phyloP scores from a whole-genome alignment of 2,888 invertebrate species.

The Drosophila demipolita region DNA sequence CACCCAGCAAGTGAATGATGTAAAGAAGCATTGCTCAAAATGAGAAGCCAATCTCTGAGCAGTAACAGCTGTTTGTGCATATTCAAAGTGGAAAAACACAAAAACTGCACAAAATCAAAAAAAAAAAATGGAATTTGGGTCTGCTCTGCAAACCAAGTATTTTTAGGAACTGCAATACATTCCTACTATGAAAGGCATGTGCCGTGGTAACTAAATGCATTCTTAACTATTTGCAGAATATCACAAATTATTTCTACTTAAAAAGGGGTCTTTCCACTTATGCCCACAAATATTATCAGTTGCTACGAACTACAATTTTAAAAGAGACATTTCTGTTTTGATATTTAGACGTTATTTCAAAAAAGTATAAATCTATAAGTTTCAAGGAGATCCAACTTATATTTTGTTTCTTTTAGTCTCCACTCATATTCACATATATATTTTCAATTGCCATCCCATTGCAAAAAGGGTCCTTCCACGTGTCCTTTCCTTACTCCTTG shows the following conservation, averaged over 20 bases:
- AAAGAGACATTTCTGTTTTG: background rate
- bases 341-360: too few relatives aligned
- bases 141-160: background rate
- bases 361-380: background rate
- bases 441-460: background rate
- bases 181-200: too few relatives aligned
- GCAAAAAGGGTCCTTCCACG: background rate
- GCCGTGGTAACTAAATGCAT: too few relatives aligned
- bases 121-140: background rate
- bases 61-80: constrained; percentile 30
- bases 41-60: constrained; percentile 35
- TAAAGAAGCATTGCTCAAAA: background rate
- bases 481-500: background rate
- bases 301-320: too few relatives aligned
- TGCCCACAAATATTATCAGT: background rate
- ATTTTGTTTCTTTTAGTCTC: background rate
- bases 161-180: background rate
- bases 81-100: constrained; percentile 10
- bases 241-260: background rate
- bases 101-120: background rate
- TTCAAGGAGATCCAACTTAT: too few relatives aligned
- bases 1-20: background rate
- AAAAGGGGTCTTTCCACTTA: background rate
- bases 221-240: background rate
- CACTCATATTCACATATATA: background rate